Percentiles rank a stretch among this genome's conserved stretches.
phyloP scores from a whole-genome alignment of 2,113 vertebrate genomes.

The Anolis sagrei region DNA sequence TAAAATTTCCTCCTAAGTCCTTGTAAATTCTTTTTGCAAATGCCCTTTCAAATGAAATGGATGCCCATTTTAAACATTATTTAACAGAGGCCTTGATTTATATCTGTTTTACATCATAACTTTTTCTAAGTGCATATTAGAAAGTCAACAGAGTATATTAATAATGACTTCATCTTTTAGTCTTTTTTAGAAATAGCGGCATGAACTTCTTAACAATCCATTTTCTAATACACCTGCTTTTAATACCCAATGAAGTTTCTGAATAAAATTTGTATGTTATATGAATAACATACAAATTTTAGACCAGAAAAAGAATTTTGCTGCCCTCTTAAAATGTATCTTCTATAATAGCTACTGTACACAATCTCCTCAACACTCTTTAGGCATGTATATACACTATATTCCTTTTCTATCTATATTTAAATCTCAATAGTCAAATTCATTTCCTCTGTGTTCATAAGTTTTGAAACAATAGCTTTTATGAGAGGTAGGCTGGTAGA shows the following conservation, averaged over 20 bases:
- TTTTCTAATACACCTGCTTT: background rate
- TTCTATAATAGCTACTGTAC: slow-evolving; percentile 62
- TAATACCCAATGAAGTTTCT: too few relatives aligned
- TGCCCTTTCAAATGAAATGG: background rate
- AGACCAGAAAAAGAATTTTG: slow-evolving; percentile 50
- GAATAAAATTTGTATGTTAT: too few relatives aligned
- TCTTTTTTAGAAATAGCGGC: background rate
- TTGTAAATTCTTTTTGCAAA: background rate
- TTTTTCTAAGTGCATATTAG: background rate
- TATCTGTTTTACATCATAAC: background rate
- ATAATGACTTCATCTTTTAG: background rate
- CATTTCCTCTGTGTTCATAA: background rate
- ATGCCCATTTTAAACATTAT: slow-evolving; percentile 23
- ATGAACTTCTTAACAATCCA: background rate
- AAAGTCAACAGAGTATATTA: background rate
- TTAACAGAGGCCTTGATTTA: background rate
- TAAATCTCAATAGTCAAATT: slow-evolving; percentile 38
- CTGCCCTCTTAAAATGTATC: slow-evolving; percentile 59
- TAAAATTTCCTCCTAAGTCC: too few relatives aligned
- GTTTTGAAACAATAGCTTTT: background rate
- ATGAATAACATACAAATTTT: slow-evolving; percentile 42
- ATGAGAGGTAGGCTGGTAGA: background rate
- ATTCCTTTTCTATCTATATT: slow-evolving; percentile 64
- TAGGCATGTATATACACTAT: slow-evolving; percentile 52
- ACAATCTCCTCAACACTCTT: slow-evolving; percentile 66